phyloP scores from a whole-genome alignment of 37 sponge, comb jelly and placozoan species.

The Chondrosia reniformis region DNA sequence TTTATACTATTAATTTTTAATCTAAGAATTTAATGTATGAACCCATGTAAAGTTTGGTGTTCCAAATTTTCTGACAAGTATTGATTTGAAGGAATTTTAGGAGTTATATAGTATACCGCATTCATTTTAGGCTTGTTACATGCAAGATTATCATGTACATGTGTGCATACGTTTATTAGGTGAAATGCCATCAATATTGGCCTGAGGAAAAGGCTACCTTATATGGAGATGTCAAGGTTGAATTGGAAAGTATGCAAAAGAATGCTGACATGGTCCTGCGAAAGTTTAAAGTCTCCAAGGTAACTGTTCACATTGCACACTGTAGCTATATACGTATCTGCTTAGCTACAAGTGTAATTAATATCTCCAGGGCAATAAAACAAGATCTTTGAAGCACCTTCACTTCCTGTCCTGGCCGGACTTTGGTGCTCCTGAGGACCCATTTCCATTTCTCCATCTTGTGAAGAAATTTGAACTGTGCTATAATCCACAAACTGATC shows the following conservation, averaged over 20 bases:
- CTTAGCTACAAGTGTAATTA: no score
- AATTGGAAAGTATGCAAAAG: neutral
- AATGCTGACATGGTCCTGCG: neutral
- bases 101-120: no score
- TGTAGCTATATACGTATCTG: no score
- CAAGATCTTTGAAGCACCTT: conserved; percentile 21
- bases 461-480: neutral
- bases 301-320: neutral
- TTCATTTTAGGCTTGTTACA: no score
- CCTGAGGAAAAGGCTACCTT: neutral
- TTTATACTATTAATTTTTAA: no score
- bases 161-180: neutral
- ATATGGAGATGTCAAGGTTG: neutral
- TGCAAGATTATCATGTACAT: no score
- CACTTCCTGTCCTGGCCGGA: conserved; percentile 43
- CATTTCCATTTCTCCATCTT: conserved; percentile 14
- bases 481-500: neutral
- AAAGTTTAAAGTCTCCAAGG: neutral
- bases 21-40: no score
- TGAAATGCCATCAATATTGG: conserved; percentile 17
- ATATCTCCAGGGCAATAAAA: conserved; percentile 12
- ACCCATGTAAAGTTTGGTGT: no score
- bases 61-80: no score
- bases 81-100: no score
- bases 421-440: conserved; percentile 21